Conservation (phyloP, 2,888 invertebrate species). For the Hyalella azteca region DNA sequence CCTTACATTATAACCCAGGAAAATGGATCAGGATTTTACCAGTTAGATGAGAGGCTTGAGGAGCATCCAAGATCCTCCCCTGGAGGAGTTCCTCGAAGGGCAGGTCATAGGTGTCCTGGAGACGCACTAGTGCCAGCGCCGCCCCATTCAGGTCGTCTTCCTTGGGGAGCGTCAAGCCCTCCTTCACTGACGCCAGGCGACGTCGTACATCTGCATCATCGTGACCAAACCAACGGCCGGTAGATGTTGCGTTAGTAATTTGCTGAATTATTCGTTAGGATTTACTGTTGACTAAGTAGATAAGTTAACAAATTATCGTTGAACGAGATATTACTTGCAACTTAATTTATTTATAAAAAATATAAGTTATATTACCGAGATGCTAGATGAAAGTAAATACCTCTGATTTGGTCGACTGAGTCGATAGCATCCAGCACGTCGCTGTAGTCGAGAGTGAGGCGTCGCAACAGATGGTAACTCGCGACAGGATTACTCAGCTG, state of each 20-base stretch:
- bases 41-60: slow-evolving; percentile 44
- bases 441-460: slow-evolving; percentile 47
- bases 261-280: too few species aligned
- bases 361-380: too few species aligned
- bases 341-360: neutral
- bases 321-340: neutral
- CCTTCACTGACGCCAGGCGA: slow-evolving; percentile 41
- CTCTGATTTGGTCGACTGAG: too few species aligned
- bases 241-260: too few species aligned
- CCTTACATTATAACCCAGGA: too few species aligned
- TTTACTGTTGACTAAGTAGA: too few species aligned
- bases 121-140: slow-evolving; percentile 50
- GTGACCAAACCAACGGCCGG: too few species aligned
- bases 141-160: slow-evolving; percentile 56
- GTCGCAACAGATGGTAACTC: slow-evolving; percentile 52
- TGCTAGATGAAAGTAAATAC: too few species aligned
- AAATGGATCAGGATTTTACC: slow-evolving; percentile 29
- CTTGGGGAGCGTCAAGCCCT: slow-evolving; percentile 25
- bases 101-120: slow-evolving; percentile 54
- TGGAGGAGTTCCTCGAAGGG: slow-evolving; percentile 50
- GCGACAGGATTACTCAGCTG: slow-evolving; percentile 46
- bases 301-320: neutral
- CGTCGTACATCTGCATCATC: slow-evolving; percentile 10
- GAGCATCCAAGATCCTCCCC: slow-evolving; percentile 44
- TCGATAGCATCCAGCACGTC: slow-evolving; percentile 44